Conservation (phyloP, 2,113 vertebrate genomes). For the Ginglymostoma cirratum region DNA sequence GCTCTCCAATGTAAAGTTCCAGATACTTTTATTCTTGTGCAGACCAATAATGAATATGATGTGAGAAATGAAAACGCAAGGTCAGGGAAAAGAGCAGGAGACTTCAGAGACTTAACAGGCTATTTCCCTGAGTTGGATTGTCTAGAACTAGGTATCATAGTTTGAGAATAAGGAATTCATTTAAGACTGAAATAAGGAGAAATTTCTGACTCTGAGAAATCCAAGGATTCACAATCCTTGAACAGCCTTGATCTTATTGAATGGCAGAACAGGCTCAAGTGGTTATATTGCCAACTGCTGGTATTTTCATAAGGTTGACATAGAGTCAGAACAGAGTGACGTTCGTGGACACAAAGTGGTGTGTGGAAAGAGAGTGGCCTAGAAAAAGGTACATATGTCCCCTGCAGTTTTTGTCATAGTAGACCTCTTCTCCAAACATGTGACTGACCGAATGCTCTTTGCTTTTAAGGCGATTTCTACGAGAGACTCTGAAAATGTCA, state of each 20-base stretch:
- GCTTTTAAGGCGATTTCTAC: conserved; percentile 73
- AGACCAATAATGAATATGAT: neutral
- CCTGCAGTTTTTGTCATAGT: neutral
- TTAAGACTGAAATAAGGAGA: neutral
- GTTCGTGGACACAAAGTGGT: neutral
- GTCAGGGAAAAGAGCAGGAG: neutral
- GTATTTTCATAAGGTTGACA: neutral
- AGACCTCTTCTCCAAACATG: neutral
- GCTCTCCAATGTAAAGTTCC: neutral
- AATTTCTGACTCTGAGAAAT: neutral
- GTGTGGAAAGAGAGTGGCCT: neutral
- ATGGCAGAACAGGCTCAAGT: neutral
- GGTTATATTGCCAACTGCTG: neutral
- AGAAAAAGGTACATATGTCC: neutral
- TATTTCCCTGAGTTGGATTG: neutral
- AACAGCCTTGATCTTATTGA: neutral
- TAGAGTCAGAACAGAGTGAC: neutral
- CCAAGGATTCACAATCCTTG: too few relatives aligned
- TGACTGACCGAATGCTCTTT: neutral
- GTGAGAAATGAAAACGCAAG: neutral
- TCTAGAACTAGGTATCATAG: too few relatives aligned
- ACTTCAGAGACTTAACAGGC: neutral
- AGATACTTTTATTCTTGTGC: neutral
- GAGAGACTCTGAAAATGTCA: conserved; percentile 97
- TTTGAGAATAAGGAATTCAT: neutral